Percentiles rank a stretch among this genome's conserved stretches.
Conservation (phyloP, 2,888 invertebrate genomes). For the Aphelenchoides bicaudatus region DNA sequence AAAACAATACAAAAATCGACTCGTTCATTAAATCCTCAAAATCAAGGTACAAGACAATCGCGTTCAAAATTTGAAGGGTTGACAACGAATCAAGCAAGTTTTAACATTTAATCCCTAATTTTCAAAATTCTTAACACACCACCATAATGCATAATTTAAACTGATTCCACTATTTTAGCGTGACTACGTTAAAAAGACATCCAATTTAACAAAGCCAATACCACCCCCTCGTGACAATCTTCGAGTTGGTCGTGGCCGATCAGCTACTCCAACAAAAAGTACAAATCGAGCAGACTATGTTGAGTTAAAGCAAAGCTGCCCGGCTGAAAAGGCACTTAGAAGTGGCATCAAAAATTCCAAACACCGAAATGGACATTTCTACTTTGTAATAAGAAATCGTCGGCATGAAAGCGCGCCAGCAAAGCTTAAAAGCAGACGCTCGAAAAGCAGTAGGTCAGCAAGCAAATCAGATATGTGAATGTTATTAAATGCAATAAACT, state of each 20-base stretch:
- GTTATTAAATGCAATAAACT: too few species aligned
- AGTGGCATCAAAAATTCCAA: conserved; percentile 4
- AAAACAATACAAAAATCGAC: not conserved
- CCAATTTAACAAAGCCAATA: not conserved
- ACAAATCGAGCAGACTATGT: not conserved
- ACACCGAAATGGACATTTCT: conserved; percentile 7
- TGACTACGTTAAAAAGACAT: not conserved
- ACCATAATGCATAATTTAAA: too few species aligned
- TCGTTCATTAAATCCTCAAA: too few species aligned
- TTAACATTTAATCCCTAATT: not conserved
- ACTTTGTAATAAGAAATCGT: not conserved
- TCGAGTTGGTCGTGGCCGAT: not conserved
- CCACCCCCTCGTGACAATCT: not conserved
- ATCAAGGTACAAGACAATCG: not conserved
- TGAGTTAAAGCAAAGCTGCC: not conserved
- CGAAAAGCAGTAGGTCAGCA: too few species aligned
- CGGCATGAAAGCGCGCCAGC: too few species aligned
- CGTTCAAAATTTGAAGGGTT: not conserved
- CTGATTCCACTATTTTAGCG: conserved; percentile 3
- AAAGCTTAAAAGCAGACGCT: too few species aligned
- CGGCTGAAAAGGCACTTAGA: conserved; percentile 5
- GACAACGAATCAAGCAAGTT: conserved; percentile 2
- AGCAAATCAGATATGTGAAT: too few species aligned
- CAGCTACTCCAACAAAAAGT: not conserved
- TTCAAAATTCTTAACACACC: too few species aligned